Evolutionary conservation across 2,888 invertebrate species (phyloP), one percentile per base, ranked within the genome.

Genomic region (Linnaemya vulpina): DNA sequence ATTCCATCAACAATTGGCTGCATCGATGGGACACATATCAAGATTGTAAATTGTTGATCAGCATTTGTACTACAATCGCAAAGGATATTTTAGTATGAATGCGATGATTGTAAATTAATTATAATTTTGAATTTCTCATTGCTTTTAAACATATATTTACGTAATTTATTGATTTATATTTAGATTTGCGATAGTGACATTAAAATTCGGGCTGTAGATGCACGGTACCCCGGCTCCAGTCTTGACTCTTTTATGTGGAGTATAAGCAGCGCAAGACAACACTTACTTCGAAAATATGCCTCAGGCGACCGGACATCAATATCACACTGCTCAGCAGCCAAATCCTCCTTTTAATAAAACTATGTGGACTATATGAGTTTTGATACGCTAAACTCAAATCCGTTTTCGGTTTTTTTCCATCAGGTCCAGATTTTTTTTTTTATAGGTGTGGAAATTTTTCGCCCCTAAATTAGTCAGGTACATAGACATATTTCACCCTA

Each of bases 181-280:
- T 30, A 58, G 55, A 58, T 58, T 58, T 58, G 55, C 30, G 55
- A 58, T 30, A 30, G 55, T 58, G 30, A 15, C 25, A 38, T 3
- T 10, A 35, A 38, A 38, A 38, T 38, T 8, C 38, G 38, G 38
- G 38, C 5, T 3, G 38, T 58, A 58, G 55, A 25, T 58, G 55
- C 55, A 58, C 55, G 55, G 55, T 55, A 55, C 55, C 25, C 55
- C 55, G 55, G 55, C 51, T 51, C 51, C 51, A 51, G 51, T 15
- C 51, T 20, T 51, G 20, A 51, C 51, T 51, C 51, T 51, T 51
- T 9, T 51, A 20, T 51, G 20, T 51, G 51, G 51, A 51, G 15
- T 51, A 51, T 51, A 51, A 51, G 51, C 51, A 51, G 51, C 55
- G 55, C 55, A 25, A 55, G 55, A 25, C 55, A 55, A 55, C 55